These are phyloP conservation scores for Dendrocopos noguchii DNA, from an alignment of 2,113 vertebrate genomes.

Conservation along the genomic window DNA sequence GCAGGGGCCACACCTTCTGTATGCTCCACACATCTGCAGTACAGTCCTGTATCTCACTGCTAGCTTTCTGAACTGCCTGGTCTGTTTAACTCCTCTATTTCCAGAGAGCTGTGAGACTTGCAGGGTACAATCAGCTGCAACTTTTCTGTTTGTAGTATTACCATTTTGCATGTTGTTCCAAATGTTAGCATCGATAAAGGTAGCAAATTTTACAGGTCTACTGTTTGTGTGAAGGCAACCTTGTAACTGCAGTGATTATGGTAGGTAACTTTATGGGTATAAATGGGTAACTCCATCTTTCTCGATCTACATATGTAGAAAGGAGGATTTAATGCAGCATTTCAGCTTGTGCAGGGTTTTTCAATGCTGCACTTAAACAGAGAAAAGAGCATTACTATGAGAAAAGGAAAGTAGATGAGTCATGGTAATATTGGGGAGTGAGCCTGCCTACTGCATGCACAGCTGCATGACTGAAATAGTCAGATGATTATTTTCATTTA, in stretches of 20 bases:
- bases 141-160: background rate
- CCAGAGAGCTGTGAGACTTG: constrained; percentile 11
- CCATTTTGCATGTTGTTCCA: background rate
- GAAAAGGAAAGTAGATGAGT: constrained; percentile 55
- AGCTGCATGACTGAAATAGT: constrained; percentile 11
- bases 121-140: background rate
- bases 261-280: background rate
- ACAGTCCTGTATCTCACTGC: constrained; percentile 14
- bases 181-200: background rate
- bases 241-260: background rate
- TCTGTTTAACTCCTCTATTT: constrained; percentile 69
- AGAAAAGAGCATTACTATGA: background rate
- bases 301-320: background rate
- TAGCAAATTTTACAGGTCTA: background rate
- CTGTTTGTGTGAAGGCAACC: background rate
- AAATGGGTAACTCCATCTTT: background rate
- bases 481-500: constrained; percentile 29
- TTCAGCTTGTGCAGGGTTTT: background rate
- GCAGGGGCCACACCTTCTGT: constrained; percentile 58
- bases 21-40: constrained; percentile 52
- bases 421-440: constrained; percentile 20
- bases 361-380: background rate
- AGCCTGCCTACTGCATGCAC: background rate
- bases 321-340: background rate
- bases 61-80: constrained; percentile 16